Evolutionary conservation across 2,113 vertebrate genomes (phyloP), one percentile per base, ranked within the genome.

Genomic region (Alligator sinensis): DNA sequence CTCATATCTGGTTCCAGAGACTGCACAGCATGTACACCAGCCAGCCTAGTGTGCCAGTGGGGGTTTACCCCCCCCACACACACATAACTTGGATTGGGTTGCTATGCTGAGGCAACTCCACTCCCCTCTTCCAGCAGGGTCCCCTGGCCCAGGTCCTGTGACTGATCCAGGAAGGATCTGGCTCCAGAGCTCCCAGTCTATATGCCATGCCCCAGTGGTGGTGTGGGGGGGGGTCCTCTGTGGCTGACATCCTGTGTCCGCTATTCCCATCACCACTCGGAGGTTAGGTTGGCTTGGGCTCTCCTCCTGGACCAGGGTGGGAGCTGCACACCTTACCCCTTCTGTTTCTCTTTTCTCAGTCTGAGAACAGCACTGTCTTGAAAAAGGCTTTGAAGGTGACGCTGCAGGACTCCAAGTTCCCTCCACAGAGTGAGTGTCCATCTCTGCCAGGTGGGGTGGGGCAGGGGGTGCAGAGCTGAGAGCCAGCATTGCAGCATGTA

Each of bases 361-460:
- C 34, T 0, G 4, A 76, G 58, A 91, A 6, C 74, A 54, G 38
- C 80, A 91, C 92, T 30, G 85, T 79, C 75, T 92, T 92, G 0
- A 91, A 97, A 86, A 92, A 90, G 76, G 89, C 80, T 21, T 76
- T 97, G 90, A 87, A 97, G 14, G 90, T 97, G 90, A 94, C 27
- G 0, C 84, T 97, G 77, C 95, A 96, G 82, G 92, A 91, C 1
- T 21, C 55, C 30, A 64, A 17, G 1, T 6, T 54, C 12, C 30
- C n/a, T 9, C 11, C 66, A 3, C 47, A 9, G 17, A 76, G 89
- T 91, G 57, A 91, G 89, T 91, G 5, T 15, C 24, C 15, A n/a
- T 24, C 11, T 30, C 21, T 12, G n/a, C 11, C 34, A 4, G 6
- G 70, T 22, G 11, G 12, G 3, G 5, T 72, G 6, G 34, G 68